Evolutionary conservation across 1,140 invertebrate species (phyloP).

Genomic region (Sesamia nonagrioides): DNA sequence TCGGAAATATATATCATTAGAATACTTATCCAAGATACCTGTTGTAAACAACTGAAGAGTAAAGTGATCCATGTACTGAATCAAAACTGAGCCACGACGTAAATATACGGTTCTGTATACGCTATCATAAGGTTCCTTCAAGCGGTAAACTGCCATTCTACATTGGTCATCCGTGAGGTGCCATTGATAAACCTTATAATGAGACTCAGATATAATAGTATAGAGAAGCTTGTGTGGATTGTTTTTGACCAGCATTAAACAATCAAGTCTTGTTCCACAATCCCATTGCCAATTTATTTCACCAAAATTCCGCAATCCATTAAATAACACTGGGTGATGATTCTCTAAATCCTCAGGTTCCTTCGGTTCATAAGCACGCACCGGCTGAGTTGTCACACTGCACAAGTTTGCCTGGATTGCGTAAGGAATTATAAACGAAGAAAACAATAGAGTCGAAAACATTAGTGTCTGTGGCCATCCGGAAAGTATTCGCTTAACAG

Average conservation of each 20-base stretch:
- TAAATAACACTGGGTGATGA: neutral
- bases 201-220: constrained; percentile 9
- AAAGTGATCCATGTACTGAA: constrained; percentile 21
- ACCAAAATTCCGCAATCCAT: neutral
- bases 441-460: constrained; percentile 45
- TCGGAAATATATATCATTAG: neutral
- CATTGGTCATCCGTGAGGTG: constrained; percentile 39
- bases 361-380: constrained; percentile 39
- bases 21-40: neutral
- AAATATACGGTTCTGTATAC: constrained; percentile 51
- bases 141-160: constrained; percentile 13
- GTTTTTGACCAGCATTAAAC: constrained; percentile 42
- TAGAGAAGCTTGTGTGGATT: neutral
- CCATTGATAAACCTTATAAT: constrained; percentile 15
- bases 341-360: constrained; percentile 30
- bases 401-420: constrained; percentile 5
- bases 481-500: constrained; percentile 13
- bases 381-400: constrained; percentile 49
- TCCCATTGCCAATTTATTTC: neutral
- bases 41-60: neutral
- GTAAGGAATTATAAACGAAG: constrained; percentile 49
- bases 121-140: constrained; percentile 34
- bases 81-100: constrained; percentile 47
- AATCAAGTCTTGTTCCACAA: constrained; percentile 18
- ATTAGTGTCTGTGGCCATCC: constrained; percentile 42